Base-by-base conservation (phyloP, 1,140 invertebrate species). In the Phortica variegata region DNA sequence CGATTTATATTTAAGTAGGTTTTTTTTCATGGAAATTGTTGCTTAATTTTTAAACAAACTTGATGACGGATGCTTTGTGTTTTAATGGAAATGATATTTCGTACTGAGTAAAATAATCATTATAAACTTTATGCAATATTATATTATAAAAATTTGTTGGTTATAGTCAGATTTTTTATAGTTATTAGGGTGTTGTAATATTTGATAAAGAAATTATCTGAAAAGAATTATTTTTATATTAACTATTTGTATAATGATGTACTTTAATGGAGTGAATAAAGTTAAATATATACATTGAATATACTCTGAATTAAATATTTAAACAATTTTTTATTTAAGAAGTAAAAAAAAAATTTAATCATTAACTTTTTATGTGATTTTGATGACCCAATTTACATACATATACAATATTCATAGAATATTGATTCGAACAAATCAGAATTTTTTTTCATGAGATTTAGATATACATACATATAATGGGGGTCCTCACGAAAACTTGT, bases 21-120 rank as follows among this genome's bases (percentile, higher is more conserved):
- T 60, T 68, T 53, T 58, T n/a, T n/a, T n/a, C n/a, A n/a, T 63
- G 63, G 63, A 66, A 66, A 63, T 66, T 68, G 63, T 66, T 66
- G 63, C 63, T 60, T 66, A 66, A 60, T 66, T 63, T 66, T 50
- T 68, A 68, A 65, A 58, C 33, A 34, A 10, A 37, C 42, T 58
- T 58, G 29, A 58, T 68, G 40, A 38, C 56, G 65, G 48, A 59
- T 62, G 49, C 55, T 66, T 66, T 62, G 31, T 57, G 61, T 58
- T 58, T 60, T 63, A 21, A 33, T 47, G 49, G 48, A 65, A 56
- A 65, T 52, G 61, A 46, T 58, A 46, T 61, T 61, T 60, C 49
- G 62, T 59, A 61, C 51, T 54, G 59, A 51, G 51, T n/a, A n/a
- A n/a, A n/a, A n/a, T n/a, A n/a, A n/a, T n/a, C 21, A 36, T 52